A percentile compares a stretch with the other conserved stretches of the same genome.
Evolutionary conservation across 2,797 vertebrate species (phyloP).

Genomic region (Phoebastria nigripes): DNA sequence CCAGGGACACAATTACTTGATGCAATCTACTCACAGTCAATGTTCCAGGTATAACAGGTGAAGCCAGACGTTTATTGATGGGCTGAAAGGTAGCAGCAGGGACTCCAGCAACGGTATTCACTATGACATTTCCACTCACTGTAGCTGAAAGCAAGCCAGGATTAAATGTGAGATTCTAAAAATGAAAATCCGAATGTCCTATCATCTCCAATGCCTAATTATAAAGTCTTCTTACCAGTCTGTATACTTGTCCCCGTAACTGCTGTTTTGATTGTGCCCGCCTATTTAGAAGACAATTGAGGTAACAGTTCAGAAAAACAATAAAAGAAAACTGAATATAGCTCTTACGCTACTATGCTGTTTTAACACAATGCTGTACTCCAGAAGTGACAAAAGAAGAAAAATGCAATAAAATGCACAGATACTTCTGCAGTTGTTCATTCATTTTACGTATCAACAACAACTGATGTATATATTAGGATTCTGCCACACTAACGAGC

Average conservation of each 20-base stretch:
- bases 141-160: slow-evolving; percentile 76
- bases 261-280: slow-evolving; percentile 88
- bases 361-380: not conserved
- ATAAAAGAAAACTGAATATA: not conserved
- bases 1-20: not conserved
- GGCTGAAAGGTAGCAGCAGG: slow-evolving; percentile 86
- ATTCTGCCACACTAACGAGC: not conserved
- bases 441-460: not conserved
- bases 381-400: not conserved
- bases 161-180: not conserved
- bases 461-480: not conserved
- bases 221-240: slow-evolving; percentile 76
- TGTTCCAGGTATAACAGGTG: slow-evolving; percentile 84
- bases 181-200: not conserved
- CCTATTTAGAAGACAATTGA: slow-evolving; percentile 72
- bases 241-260: slow-evolving; percentile 86
- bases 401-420: not conserved
- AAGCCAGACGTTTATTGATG: slow-evolving; percentile 88
- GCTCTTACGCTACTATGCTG: not conserved
- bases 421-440: not conserved
- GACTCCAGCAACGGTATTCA: slow-evolving; percentile 88
- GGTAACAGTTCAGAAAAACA: slow-evolving; percentile 3
- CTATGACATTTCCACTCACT: slow-evolving; percentile 88
- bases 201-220: not conserved
- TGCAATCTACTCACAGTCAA: slow-evolving; percentile 80